A percentile compares a stretch with the other conserved stretches of the same genome.
Evolutionary conservation across 1,140 invertebrate species (phyloP).

Genomic region (Drosophila oshimai): DNA sequence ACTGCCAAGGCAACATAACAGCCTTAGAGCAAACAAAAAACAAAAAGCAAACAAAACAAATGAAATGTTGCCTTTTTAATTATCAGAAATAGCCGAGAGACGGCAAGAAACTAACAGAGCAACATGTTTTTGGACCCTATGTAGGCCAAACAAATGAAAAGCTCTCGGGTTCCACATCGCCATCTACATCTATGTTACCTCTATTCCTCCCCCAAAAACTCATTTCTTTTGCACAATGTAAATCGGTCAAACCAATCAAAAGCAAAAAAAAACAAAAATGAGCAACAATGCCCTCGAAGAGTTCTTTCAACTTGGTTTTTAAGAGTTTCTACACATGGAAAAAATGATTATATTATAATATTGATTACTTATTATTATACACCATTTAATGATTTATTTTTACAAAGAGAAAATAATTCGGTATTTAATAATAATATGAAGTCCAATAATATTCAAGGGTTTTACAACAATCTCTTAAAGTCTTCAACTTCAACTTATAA

Average conservation of each 20-base stretch:
- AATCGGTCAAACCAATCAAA: conserved; percentile 79
- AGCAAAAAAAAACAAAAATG: conserved; percentile 16
- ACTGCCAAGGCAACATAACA: conserved; percentile 9
- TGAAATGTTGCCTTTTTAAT: conserved; percentile 60
- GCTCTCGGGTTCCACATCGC: conserved; percentile 4
- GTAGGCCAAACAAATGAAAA: conserved; percentile 66
- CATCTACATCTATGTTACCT: too few relatives aligned
- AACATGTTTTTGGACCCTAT: conserved; percentile 25
- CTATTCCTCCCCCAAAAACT: conserved; percentile 42
- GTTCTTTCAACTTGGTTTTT: conserved; percentile 46
- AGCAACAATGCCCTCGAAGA: conserved; percentile 44
- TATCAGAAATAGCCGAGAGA: conserved; percentile 50
- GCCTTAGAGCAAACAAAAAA: conserved; percentile 19
- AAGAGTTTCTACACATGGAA: conserved; percentile 5
- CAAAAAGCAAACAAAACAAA: conserved; percentile 15
- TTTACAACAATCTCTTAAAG: too few relatives aligned
- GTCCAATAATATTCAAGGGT: too few relatives aligned
- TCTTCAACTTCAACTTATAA: too few relatives aligned
- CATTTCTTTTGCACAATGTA: conserved; percentile 77
- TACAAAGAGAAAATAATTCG: too few relatives aligned
- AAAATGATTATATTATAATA: background rate
- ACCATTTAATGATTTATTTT: too few relatives aligned
- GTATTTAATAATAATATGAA: too few relatives aligned
- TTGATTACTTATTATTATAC: too few relatives aligned
- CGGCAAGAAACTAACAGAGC: conserved; percentile 21